Evolutionary conservation across 2,888 invertebrate species (phyloP).

Genomic region (Chrysina gloriosa): DNA sequence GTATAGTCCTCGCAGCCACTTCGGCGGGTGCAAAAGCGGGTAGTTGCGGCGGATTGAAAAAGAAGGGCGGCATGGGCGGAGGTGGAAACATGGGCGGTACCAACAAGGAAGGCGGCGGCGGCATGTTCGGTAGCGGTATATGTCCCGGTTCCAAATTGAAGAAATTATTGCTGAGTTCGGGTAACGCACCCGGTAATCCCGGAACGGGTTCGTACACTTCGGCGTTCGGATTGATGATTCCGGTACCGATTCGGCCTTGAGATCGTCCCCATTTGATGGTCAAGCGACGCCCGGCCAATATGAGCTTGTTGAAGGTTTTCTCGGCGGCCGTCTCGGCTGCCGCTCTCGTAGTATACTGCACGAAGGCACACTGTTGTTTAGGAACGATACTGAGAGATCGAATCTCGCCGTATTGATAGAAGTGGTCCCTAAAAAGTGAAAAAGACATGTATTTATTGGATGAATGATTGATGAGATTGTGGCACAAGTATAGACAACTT

Average conservation of each 20-base stretch:
- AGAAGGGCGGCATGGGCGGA: constrained; percentile 70
- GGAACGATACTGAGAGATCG: constrained; percentile 92
- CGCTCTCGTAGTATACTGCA: constrained; percentile 91
- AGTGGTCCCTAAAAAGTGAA: constrained; percentile 80
- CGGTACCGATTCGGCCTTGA: constrained; percentile 75
- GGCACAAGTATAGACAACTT: no score
- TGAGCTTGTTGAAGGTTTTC: constrained; percentile 94
- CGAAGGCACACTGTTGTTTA: constrained; percentile 96
- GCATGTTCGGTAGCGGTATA: constrained; percentile 64
- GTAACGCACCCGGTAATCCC: constrained; percentile 79
- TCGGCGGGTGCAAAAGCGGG: constrained; percentile 60
- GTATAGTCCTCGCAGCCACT: constrained; percentile 65
- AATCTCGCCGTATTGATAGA: constrained; percentile 99
- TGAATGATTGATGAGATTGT: no score
- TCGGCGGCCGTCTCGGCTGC: constrained; percentile 96
- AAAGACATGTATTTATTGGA: no score
- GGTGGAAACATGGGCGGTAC: constrained; percentile 74
- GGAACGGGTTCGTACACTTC: constrained; percentile 80
- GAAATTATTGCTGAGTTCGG: constrained; percentile 75
- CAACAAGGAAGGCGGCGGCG: constrained; percentile 64
- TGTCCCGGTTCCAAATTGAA: constrained; percentile 72
- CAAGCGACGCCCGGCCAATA: constrained; percentile 83
- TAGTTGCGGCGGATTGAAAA: constrained; percentile 63
- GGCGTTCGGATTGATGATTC: constrained; percentile 66
- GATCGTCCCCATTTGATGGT: constrained; percentile 99